These are phyloP conservation scores for Sphaerophoria rueppellii DNA, from an alignment of 2,888 invertebrate genomes.

Conservation along the genomic window DNA sequence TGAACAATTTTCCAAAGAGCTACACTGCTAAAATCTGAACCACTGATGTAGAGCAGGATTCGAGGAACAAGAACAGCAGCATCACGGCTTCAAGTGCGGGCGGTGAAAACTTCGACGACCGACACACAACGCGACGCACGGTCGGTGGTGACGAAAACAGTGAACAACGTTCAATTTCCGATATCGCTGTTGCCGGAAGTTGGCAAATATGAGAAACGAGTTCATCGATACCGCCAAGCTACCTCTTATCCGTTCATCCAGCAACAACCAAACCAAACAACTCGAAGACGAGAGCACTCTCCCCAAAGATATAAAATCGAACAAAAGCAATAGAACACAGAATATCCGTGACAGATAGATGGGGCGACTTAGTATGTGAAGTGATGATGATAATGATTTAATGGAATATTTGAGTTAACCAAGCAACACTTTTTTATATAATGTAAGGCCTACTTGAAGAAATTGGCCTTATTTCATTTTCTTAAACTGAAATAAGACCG, in stretches of 20 bases:
- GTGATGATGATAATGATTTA: constrained; percentile 59
- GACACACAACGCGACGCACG: too few relatives aligned
- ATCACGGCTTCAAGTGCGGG: background rate
- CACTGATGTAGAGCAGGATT: background rate
- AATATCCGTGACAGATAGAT: constrained; percentile 71
- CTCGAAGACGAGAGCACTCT: too few relatives aligned
- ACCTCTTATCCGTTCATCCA: background rate
- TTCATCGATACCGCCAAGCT: constrained; percentile 35
- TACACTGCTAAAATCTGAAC: constrained; percentile 17
- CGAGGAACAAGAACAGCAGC: background rate
- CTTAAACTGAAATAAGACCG: too few relatives aligned
- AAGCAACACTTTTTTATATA: constrained; percentile 28
- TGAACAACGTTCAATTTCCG: constrained; percentile 68
- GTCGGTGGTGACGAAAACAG: constrained; percentile 49
- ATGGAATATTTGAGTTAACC: constrained; percentile 58
- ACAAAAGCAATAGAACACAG: constrained; percentile 33
- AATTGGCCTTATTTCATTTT: constrained; percentile 27
- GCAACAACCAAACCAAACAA: background rate
- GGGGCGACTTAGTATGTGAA: constrained; percentile 70
- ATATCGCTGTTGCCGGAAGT: constrained; percentile 62
- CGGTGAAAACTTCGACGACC: background rate
- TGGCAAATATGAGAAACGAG: constrained; percentile 62
- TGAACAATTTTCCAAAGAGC: constrained; percentile 45
- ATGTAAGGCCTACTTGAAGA: too few relatives aligned
- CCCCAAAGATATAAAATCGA: background rate